Conservation (phyloP, 2,888 invertebrate genomes). For the Polydrusus tereticollis region DNA sequence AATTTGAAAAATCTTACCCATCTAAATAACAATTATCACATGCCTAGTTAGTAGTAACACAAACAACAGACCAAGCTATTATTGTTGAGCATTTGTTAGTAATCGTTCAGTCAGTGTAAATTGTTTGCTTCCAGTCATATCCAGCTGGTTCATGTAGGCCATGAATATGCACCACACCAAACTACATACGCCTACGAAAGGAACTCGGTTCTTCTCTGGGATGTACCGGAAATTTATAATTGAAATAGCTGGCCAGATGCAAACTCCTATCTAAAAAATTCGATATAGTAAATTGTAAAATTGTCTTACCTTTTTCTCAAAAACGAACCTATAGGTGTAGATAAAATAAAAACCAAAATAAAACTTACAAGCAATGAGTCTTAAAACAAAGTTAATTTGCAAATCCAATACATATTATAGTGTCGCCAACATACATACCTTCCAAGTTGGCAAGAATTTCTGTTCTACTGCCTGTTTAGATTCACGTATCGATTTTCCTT, state of each 20-base stretch:
- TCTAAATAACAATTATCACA: neutral
- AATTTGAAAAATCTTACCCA: neutral
- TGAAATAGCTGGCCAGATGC: slow-evolving; percentile 77
- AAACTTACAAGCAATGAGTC: too few relatives aligned
- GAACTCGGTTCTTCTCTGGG: slow-evolving; percentile 73
- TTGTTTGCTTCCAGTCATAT: slow-evolving; percentile 16
- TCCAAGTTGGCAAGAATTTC: slow-evolving; percentile 73
- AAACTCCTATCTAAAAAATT: slow-evolving; percentile 69
- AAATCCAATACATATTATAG: neutral
- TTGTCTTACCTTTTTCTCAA: too few relatives aligned
- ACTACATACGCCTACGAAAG: slow-evolving; percentile 75
- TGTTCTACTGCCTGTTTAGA: slow-evolving; percentile 69
- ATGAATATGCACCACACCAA: slow-evolving; percentile 77
- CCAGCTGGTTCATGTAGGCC: slow-evolving; percentile 73
- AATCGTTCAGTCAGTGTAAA: slow-evolving; percentile 27
- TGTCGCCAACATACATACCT: slow-evolving; percentile 57
- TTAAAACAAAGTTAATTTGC: too few relatives aligned
- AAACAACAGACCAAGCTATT: neutral
- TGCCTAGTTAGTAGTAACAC: neutral
- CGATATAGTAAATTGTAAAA: neutral
- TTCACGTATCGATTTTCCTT: slow-evolving; percentile 68
- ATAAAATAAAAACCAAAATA: neutral
- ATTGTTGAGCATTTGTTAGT: neutral
- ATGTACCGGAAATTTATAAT: slow-evolving; percentile 75
- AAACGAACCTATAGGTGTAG: neutral